Evolutionary conservation across 2,797 vertebrate genomes (phyloP).

Genomic region (Gephyroberyx darwinii): DNA sequence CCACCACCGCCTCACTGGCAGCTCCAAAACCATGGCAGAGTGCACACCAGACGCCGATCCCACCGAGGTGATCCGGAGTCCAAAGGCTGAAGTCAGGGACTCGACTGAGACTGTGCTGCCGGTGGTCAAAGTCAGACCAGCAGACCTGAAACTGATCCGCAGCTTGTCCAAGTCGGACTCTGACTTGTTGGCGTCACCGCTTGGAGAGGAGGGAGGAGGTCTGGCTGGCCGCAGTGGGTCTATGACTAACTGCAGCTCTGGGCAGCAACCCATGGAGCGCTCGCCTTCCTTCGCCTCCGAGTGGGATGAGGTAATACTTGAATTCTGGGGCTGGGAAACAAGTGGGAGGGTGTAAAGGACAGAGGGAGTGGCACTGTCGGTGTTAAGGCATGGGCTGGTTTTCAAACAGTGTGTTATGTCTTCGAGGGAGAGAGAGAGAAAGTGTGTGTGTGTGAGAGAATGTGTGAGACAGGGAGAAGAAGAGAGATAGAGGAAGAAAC

Average conservation of each 20-base stretch:
- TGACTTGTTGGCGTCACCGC: constrained; percentile 91
- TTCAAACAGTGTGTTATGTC: constrained; percentile 45
- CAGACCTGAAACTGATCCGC: constrained; percentile 90
- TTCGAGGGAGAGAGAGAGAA: constrained; percentile 21
- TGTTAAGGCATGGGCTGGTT: constrained; percentile 33
- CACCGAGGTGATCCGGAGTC: constrained; percentile 65
- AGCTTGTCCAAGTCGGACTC: constrained; percentile 97
- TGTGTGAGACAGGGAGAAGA: constrained; percentile 4
- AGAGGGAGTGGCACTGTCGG: constrained; percentile 46
- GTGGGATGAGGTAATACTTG: constrained; percentile 94
- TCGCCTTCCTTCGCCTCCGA: constrained; percentile 96
- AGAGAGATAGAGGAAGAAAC: constrained; percentile 44
- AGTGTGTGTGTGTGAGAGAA: constrained; percentile 33
- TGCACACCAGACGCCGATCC: constrained; percentile 69
- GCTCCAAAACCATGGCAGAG: constrained; percentile 71
- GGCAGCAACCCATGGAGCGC: constrained; percentile 89
- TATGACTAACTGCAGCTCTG: constrained; percentile 88
- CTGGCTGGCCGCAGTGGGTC: constrained; percentile 92
- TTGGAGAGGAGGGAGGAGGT: constrained; percentile 87
- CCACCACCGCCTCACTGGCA: constrained; percentile 28
- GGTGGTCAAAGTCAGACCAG: constrained; percentile 80
- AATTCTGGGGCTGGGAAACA: constrained; percentile 52
- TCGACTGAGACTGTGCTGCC: constrained; percentile 50
- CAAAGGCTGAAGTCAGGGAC: constrained; percentile 53
- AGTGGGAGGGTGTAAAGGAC: constrained; percentile 51